phyloP scores from a whole-genome alignment of 2,797 vertebrate genomes.

The Lagorchestes hirsutus region DNA sequence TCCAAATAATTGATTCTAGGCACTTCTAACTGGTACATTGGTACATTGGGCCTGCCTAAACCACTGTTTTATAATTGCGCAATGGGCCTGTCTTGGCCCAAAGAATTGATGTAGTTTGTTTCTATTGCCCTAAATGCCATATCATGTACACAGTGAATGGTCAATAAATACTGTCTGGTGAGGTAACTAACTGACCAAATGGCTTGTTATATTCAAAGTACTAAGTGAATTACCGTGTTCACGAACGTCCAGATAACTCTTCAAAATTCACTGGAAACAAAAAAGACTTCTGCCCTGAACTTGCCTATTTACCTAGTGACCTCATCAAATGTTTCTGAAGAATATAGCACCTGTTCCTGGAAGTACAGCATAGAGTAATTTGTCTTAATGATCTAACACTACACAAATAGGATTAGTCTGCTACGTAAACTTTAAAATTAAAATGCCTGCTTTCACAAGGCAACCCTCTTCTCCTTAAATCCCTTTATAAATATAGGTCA shows the following conservation, averaged over 20 bases:
- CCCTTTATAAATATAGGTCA: neutral
- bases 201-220: constrained; percentile 53
- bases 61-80: constrained; percentile 58
- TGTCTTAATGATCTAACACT: constrained; percentile 28
- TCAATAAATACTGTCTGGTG: constrained; percentile 70
- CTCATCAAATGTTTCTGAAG: constrained; percentile 61
- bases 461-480: neutral
- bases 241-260: constrained; percentile 60
- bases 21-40: constrained; percentile 35
- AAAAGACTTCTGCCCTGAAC: constrained; percentile 54
- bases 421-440: neutral
- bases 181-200: constrained; percentile 64
- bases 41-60: constrained; percentile 20
- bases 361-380: constrained; percentile 15
- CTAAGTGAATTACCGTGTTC: constrained; percentile 72
- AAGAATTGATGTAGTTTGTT: constrained; percentile 59
- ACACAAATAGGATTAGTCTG: constrained; percentile 58
- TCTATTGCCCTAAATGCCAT: constrained; percentile 48
- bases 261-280: constrained; percentile 64
- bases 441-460: neutral
- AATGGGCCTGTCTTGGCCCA: neutral
- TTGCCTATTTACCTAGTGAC: constrained; percentile 50
- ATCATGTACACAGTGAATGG: constrained; percentile 49
- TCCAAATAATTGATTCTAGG: constrained; percentile 15
- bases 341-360: constrained; percentile 37